These are phyloP conservation scores for Epinotia ramella DNA, from an alignment of 2,888 invertebrate species.

Conservation along the genomic window DNA sequence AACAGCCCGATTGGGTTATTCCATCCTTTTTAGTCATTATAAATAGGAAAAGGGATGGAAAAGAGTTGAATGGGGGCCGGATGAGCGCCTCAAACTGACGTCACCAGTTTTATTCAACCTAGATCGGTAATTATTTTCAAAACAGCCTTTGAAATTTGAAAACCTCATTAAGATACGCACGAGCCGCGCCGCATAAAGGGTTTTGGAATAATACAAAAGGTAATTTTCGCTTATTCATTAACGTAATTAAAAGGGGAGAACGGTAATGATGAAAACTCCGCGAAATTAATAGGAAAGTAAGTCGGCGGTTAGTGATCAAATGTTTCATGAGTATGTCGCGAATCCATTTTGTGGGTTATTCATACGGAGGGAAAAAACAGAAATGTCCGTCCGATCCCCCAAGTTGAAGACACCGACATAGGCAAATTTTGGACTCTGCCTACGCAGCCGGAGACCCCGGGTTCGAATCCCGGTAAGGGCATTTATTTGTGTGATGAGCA, in stretches of 20 bases:
- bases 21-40: conserved; percentile 20
- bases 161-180: conserved; percentile 81
- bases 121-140: conserved; percentile 79
- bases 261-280: conserved; percentile 68
- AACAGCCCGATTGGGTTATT: conserved; percentile 14
- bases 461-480: too few species aligned
- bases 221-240: conserved; percentile 85
- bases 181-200: conserved; percentile 71
- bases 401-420: too few species aligned
- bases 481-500: too few species aligned
- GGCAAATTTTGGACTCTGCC: not conserved
- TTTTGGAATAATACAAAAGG: conserved; percentile 78
- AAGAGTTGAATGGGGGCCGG: conserved; percentile 26
- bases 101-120: conserved; percentile 58
- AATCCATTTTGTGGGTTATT: not conserved
- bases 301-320: conserved; percentile 46
- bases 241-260: conserved; percentile 76
- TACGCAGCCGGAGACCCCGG: too few species aligned
- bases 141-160: conserved; percentile 78
- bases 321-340: conserved; percentile 25
- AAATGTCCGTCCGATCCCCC: too few species aligned
- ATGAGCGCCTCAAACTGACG: conserved; percentile 49
- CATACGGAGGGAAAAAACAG: too few species aligned
- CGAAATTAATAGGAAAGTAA: conserved; percentile 71
- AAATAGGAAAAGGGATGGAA: conserved; percentile 16